These are phyloP conservation scores for Caenorhabditis macrosperma DNA, from an alignment of 2,888 invertebrate species.

Conservation along the genomic window DNA sequence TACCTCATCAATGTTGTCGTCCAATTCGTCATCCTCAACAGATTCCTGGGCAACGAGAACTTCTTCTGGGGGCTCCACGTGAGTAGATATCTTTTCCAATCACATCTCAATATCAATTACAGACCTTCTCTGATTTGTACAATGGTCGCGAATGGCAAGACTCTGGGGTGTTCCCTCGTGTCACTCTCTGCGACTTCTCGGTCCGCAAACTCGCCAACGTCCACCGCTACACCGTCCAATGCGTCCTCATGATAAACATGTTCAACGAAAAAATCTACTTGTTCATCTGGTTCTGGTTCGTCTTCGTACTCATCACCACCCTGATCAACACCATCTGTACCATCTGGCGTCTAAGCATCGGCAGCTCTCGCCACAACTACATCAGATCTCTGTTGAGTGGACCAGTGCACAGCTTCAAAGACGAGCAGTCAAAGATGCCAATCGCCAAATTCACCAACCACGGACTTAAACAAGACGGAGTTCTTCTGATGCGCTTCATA, in stretches of 20 bases:
- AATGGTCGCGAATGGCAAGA: conserved; percentile 79
- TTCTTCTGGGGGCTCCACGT: conserved; percentile 80
- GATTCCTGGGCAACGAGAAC: conserved; percentile 79
- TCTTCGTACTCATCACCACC: conserved; percentile 81
- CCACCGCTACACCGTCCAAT: conserved; percentile 79
- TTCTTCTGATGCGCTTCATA: conserved; percentile 79
- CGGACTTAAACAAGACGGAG: conserved; percentile 77
- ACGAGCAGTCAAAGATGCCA: conserved; percentile 21
- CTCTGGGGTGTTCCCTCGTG: conserved; percentile 80
- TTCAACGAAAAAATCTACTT: conserved; percentile 80
- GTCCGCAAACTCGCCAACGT: conserved; percentile 81
- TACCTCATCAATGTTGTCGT: conserved; percentile 78
- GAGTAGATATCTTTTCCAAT: conserved; percentile 15
- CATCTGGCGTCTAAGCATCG: conserved; percentile 77
- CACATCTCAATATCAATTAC: conserved; percentile 16
- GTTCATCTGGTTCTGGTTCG: conserved; percentile 81
- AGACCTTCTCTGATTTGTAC: conserved; percentile 76
- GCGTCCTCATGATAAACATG: conserved; percentile 80
- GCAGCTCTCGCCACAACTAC: conserved; percentile 64
- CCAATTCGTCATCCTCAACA: conserved; percentile 80
- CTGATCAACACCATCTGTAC: conserved; percentile 82
- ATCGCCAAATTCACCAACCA: conserved; percentile 66
- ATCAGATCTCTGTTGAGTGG: conserved; percentile 50
- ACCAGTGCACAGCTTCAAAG: conserved; percentile 49
- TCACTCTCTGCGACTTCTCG: conserved; percentile 75